Conservation (phyloP, 2,888 invertebrate species). For the Ormyrus rosae region DNA sequence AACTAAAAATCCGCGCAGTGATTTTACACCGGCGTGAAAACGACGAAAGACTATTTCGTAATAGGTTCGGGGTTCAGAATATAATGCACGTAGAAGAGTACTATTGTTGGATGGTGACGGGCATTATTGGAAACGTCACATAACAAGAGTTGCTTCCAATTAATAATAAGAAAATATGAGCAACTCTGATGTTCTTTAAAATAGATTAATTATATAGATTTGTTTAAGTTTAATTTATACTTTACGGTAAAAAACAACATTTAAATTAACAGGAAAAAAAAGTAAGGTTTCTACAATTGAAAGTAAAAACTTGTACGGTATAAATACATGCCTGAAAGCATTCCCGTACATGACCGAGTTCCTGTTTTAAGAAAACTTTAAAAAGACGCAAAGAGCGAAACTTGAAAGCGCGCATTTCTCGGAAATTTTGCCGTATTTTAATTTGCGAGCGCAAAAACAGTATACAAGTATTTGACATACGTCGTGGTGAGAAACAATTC, state of each 20-base stretch:
- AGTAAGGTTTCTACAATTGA: too few relatives aligned
- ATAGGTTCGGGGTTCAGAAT: neutral
- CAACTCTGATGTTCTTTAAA: neutral
- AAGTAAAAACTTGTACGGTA: too few relatives aligned
- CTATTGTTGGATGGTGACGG: constrained; percentile 36
- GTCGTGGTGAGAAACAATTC: constrained; percentile 66
- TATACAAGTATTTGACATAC: constrained; percentile 62
- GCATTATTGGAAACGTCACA: constrained; percentile 35
- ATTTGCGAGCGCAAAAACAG: constrained; percentile 53
- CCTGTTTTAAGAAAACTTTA: neutral
- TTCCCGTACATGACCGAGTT: constrained; percentile 24
- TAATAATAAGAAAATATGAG: neutral
- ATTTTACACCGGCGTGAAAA: neutral
- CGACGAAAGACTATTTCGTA: constrained; percentile 24
- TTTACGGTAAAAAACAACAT: too few relatives aligned
- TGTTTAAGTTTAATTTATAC: too few relatives aligned
- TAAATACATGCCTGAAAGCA: neutral
- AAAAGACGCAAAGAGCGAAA: constrained; percentile 39
- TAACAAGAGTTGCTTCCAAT: constrained; percentile 23
- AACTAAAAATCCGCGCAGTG: neutral
- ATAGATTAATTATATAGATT: too few relatives aligned
- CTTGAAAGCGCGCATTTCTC: constrained; percentile 25
- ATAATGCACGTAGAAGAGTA: neutral
- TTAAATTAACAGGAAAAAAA: too few relatives aligned
- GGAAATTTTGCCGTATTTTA: constrained; percentile 58